Base-by-base conservation (phyloP, 2,888 invertebrate species). In the Pilophorus perplexus region DNA sequence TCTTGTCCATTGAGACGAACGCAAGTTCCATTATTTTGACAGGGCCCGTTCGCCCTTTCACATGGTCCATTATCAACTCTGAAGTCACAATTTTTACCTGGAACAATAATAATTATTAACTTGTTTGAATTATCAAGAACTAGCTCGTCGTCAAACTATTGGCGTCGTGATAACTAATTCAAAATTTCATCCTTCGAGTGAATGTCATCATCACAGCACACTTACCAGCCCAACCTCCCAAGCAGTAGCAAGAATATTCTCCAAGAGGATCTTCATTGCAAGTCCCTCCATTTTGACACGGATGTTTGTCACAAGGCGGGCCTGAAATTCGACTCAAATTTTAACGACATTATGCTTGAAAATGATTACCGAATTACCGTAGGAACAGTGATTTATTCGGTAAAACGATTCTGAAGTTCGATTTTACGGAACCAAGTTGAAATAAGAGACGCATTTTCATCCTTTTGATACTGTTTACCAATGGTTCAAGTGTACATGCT, bases 11-110 rank as follows among this genome's bases (percentile, higher is more conserved):
- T 82, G 59, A 78, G 80, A 44, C 66, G 54, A 14, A 82, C 79
- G 76, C 93, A 93, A 71, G 84, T 84, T 67, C 87, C 92, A 75
- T 87, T 88, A 78, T 93, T 88, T 70, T 81, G 79, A 75, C 95
- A 95, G 1, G 91, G 90, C 73, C 84, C 84, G 68, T 84, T 81
- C 20, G n/a, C n/a, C n/a, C 28, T 82, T 74, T 84, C 84, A 78
- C 93, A 93, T 68, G 83, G 79, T 50, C 87, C 69, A 10, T 62
- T 59, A 28, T 69, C 85, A 55, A 86, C 81, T 75, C 87, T 86
- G 65, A 84, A 83, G 75, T 90, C 90, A 77, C 93, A 93, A 74
- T 82, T 80, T 48, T 75, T 76, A 4, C 86, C 85, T 83, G 75
- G 8, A 71, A 69, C 12, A 16, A 50, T 23, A n/a, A 44, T 3